These are phyloP conservation scores for Haliaeetus leucogaster DNA, from an alignment of 2,113 vertebrate species.

Conservation along the genomic window DNA sequence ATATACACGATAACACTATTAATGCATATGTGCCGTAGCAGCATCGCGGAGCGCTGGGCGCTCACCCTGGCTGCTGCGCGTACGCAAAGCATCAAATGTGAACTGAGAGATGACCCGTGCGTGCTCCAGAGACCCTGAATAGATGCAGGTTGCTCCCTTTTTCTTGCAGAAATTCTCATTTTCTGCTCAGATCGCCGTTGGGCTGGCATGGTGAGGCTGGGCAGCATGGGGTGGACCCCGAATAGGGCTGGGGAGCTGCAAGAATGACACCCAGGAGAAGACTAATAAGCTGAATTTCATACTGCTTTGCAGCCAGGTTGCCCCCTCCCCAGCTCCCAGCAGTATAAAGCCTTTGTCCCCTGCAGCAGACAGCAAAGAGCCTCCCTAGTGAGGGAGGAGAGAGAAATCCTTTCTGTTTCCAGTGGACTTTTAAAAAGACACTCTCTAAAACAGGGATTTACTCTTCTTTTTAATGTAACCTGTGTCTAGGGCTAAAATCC, in stretches of 20 bases:
- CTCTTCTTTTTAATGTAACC: background rate
- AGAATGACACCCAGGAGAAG: background rate
- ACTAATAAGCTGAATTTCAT: background rate
- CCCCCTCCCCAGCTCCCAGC: background rate
- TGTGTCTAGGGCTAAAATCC: background rate
- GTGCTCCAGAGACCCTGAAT: fast-evolving
- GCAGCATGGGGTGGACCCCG: fast-evolving
- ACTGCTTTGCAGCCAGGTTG: background rate
- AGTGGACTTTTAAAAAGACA: background rate
- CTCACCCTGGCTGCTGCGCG: fast-evolving
- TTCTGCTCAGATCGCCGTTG: background rate
- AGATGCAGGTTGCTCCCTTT: background rate
- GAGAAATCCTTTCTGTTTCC: background rate
- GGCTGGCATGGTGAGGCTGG: background rate
- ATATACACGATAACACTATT: fast-evolving
- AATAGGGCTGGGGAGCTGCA: background rate
- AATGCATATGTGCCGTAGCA: background rate
- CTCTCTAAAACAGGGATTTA: background rate
- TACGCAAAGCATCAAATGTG: background rate
- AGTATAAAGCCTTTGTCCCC: background rate
- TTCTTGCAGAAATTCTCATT: background rate
- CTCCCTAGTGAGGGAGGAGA: background rate
- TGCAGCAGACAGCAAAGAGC: background rate
- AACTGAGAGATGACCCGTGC: fast-evolving
- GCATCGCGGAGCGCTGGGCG: fast-evolving